These are phyloP conservation scores for Onthophagus sagittarius DNA, from an alignment of 2,888 invertebrate genomes.

Conservation along the genomic window DNA sequence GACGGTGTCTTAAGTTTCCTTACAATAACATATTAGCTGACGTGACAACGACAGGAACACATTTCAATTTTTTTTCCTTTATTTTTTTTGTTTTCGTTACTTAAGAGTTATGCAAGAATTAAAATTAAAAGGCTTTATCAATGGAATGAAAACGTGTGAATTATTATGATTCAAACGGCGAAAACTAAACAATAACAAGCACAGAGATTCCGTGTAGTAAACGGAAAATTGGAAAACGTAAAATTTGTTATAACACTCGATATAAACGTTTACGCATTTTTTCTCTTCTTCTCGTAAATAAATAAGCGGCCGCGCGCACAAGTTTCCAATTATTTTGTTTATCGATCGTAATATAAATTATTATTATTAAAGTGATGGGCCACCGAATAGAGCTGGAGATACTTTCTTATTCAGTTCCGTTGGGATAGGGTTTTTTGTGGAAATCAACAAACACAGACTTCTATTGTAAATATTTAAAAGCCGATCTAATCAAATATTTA, in stretches of 20 bases:
- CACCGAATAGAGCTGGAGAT: not conserved
- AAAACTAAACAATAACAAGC: constrained; percentile 12
- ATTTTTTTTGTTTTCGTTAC: not conserved
- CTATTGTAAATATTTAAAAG: not conserved
- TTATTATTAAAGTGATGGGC: constrained; percentile 15
- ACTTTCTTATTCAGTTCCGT: not conserved
- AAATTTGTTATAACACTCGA: constrained; percentile 23
- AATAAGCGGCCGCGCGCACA: constrained; percentile 20
- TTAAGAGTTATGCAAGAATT: not conserved
- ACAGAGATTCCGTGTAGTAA: constrained; percentile 2
- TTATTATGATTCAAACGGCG: not conserved
- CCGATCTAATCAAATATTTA: not conserved
- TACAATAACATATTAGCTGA: not conserved
- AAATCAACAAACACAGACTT: not conserved
- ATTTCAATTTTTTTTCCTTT: not conserved
- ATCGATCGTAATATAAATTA: constrained; percentile 23
- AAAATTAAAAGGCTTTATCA: not conserved
- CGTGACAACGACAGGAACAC: not conserved
- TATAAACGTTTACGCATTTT: constrained; percentile 22
- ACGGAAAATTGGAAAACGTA: constrained; percentile 18
- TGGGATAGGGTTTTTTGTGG: not conserved
- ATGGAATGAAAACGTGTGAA: constrained; percentile 7
- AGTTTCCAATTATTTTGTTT: constrained; percentile 23
- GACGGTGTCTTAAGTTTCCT: not conserved
- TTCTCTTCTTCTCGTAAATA: constrained; percentile 18